Evolutionary conservation across 2,113 vertebrate genomes (phyloP).

Genomic region (Typhlomys cinereus): DNA sequence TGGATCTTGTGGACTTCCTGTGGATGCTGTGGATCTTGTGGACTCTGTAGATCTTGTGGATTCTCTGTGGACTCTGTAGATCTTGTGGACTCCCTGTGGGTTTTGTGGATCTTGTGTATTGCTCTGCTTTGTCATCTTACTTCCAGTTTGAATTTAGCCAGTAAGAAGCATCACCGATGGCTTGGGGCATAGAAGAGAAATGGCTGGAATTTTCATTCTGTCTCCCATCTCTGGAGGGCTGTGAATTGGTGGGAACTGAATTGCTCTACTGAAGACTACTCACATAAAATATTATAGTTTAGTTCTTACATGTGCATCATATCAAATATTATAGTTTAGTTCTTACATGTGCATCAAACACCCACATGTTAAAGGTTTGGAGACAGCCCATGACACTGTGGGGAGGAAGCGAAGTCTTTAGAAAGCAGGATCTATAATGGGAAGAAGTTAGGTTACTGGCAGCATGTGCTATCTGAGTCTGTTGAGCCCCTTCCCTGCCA

Average conservation of each 20-base stretch:
- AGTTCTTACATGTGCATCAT: too few species aligned
- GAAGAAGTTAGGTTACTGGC: neutral
- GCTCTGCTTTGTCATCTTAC: neutral
- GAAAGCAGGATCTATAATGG: accelerated
- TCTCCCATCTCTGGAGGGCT: neutral
- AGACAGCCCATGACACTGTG: too few species aligned
- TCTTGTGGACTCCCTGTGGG: too few species aligned
- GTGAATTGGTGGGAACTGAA: too few species aligned
- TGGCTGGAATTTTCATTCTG: neutral
- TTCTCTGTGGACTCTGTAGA: too few species aligned
- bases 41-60: too few species aligned
- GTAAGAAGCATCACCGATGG: neutral
- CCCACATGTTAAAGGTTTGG: neutral
- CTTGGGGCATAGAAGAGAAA: neutral
- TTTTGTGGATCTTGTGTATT: neutral
- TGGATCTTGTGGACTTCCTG: too few species aligned
- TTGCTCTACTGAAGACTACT: neutral
- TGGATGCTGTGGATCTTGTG: too few species aligned
- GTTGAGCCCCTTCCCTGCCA: too few species aligned
- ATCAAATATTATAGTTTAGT: neutral
- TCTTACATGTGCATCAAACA: neutral
- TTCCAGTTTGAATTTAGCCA: neutral
- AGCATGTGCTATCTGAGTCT: accelerated
- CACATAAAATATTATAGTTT: too few species aligned
- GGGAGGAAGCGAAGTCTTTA: neutral